A percentile compares a stretch with the other conserved stretches of the same genome.
These are phyloP conservation scores for Norana najaformis DNA, from an alignment of 2,888 invertebrate species.

Conservation along the genomic window DNA sequence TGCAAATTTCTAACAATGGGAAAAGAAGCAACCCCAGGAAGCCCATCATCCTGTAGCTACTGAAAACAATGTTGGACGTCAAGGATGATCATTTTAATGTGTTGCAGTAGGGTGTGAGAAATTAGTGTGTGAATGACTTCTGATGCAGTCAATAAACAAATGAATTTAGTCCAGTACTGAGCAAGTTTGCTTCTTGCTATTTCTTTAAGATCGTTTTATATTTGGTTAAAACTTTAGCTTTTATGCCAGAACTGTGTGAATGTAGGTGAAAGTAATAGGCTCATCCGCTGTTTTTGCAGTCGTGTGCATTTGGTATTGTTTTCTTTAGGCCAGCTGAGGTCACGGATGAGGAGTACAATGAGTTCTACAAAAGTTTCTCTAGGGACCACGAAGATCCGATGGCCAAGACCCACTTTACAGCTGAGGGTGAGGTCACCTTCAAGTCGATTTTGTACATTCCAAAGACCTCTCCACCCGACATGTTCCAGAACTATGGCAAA, in stretches of 20 bases:
- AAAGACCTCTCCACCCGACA: slow-evolving; percentile 83
- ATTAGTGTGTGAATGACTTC: background rate
- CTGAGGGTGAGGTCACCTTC: slow-evolving; percentile 99
- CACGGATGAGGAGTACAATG: slow-evolving; percentile 83
- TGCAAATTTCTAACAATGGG: too few species aligned
- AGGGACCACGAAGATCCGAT: slow-evolving; percentile 84
- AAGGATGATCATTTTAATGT: too few species aligned
- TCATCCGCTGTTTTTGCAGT: background rate
- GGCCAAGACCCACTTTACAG: slow-evolving; percentile 89
- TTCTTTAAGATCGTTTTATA: too few species aligned
- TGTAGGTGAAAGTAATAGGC: background rate
- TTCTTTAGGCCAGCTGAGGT: slow-evolving; percentile 73
- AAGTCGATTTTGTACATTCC: slow-evolving; percentile 94
- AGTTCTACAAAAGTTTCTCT: slow-evolving; percentile 92
- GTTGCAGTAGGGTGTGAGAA: background rate
- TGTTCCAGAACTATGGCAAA: slow-evolving; percentile 93
- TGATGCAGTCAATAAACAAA: background rate
- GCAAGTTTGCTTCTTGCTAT: too few species aligned
- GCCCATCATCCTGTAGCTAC: too few species aligned
- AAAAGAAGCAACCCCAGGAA: too few species aligned
- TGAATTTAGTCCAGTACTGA: too few species aligned
- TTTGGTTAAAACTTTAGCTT: background rate
- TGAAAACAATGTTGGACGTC: too few species aligned
- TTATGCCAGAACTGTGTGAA: background rate
- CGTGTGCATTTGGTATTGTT: background rate